A percentile compares a stretch with the other conserved stretches of the same genome.
Conservation (phyloP, 2,797 vertebrate species). For the Todus mexicanus region DNA sequence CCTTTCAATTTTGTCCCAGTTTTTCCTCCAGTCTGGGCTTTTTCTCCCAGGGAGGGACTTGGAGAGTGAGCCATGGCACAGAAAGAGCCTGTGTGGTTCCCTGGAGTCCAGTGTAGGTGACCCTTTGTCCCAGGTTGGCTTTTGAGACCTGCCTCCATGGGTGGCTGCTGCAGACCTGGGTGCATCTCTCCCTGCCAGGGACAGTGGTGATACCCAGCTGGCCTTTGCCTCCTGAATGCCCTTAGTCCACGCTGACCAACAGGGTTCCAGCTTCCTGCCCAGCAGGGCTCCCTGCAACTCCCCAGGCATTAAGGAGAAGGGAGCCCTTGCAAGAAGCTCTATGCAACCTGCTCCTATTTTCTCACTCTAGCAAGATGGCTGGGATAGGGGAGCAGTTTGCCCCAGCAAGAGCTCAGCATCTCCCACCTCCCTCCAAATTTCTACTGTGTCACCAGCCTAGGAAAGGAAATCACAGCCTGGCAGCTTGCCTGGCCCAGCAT, state of each 20-base stretch:
- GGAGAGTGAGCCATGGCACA: background rate
- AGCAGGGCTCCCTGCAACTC: background rate
- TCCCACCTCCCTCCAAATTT: background rate
- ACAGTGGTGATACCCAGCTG: background rate
- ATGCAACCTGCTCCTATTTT: background rate
- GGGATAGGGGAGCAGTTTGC: background rate
- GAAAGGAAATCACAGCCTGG: background rate
- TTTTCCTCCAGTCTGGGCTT: background rate
- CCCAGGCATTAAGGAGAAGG: background rate
- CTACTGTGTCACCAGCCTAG: background rate
- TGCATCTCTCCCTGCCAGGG: background rate
- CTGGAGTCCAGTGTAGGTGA: background rate
- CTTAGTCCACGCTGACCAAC: accelerated
- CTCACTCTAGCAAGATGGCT: background rate
- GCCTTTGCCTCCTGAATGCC: background rate
- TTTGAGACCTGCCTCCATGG: background rate
- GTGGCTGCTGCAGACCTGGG: background rate
- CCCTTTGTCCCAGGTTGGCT: background rate
- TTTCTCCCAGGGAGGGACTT: background rate
- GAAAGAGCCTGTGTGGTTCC: background rate
- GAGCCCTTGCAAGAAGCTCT: background rate
- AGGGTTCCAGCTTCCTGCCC: background rate
- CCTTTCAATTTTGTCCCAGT: background rate
- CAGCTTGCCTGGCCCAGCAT: background rate
- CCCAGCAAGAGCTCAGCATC: background rate